These are phyloP conservation scores for Arctocebus calabarensis DNA, from an alignment of 2,797 vertebrate species.

Conservation along the genomic window DNA sequence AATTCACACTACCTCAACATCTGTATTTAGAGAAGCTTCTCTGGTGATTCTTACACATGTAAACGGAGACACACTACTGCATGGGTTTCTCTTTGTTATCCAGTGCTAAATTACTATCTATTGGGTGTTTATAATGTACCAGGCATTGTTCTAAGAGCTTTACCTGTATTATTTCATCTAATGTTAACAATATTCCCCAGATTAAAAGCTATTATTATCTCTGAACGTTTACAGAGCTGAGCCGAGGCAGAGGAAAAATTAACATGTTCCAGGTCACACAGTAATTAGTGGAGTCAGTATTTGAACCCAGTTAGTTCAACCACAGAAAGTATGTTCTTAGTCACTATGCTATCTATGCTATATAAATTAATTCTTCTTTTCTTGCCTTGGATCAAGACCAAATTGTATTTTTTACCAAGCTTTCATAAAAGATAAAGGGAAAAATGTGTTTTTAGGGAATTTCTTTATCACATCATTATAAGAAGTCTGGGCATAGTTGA, in stretches of 20 bases:
- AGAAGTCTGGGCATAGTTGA: background rate
- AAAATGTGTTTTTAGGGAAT: background rate
- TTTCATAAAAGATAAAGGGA: constrained; percentile 38
- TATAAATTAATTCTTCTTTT: background rate
- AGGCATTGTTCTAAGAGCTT: background rate
- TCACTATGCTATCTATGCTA: background rate
- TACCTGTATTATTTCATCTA: constrained; percentile 2
- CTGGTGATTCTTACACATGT: background rate
- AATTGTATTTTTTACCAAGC: background rate
- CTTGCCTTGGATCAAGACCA: background rate
- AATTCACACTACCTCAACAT: background rate
- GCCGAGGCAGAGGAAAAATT: background rate
- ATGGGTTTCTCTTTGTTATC: background rate
- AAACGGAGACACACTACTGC: background rate
- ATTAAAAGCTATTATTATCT: background rate
- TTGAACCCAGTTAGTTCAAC: background rate
- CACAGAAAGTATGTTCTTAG: background rate
- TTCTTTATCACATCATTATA: constrained; percentile 27
- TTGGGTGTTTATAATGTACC: background rate
- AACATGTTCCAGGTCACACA: background rate
- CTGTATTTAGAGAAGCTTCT: background rate
- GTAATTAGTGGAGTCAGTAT: background rate
- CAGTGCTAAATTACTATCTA: background rate
- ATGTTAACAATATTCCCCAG: background rate
- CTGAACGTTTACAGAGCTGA: constrained; percentile 3